Percentiles rank a stretch among this genome's conserved stretches.
Evolutionary conservation across 2,888 invertebrate genomes (phyloP).

Genomic region (Andrena fulva): DNA sequence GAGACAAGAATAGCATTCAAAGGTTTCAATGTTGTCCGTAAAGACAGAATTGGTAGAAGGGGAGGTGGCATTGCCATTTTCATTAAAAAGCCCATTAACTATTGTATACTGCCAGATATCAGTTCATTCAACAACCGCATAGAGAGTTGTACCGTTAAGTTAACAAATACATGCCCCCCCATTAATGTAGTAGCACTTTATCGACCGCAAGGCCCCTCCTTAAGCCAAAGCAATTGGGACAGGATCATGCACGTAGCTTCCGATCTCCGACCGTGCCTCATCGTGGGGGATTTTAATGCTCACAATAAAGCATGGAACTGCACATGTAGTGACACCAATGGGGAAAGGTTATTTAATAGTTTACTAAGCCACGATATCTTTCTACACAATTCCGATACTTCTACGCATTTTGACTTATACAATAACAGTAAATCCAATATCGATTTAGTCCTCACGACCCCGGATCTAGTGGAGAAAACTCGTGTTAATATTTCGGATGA

Average conservation of each 20-base stretch:
- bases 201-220: background rate
- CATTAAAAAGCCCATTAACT: background rate
- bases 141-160: background rate
- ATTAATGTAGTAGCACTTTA: conserved; percentile 2
- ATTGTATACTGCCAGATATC: background rate
- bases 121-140: conserved; percentile 9
- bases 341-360: conserved; percentile 1
- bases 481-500: background rate
- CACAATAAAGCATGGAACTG: conserved; percentile 22
- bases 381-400: conserved; percentile 8
- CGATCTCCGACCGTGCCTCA: background rate
- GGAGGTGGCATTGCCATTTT: conserved; percentile 11
- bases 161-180: background rate
- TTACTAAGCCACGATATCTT: conserved; percentile 5
- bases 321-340: background rate
- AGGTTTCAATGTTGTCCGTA: background rate
- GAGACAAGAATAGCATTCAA: background rate
- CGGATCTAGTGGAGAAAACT: conserved; percentile 1
- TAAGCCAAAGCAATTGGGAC: background rate
- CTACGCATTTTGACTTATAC: conserved; percentile 1
- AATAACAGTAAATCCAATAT: conserved; percentile 5
- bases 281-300: conserved; percentile 21
- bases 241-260: background rate
- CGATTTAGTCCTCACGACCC: conserved; percentile 3
- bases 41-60: conserved; percentile 9